phyloP scores from a whole-genome alignment of 2,113 vertebrate species.

The Cnemophilus loriae region DNA sequence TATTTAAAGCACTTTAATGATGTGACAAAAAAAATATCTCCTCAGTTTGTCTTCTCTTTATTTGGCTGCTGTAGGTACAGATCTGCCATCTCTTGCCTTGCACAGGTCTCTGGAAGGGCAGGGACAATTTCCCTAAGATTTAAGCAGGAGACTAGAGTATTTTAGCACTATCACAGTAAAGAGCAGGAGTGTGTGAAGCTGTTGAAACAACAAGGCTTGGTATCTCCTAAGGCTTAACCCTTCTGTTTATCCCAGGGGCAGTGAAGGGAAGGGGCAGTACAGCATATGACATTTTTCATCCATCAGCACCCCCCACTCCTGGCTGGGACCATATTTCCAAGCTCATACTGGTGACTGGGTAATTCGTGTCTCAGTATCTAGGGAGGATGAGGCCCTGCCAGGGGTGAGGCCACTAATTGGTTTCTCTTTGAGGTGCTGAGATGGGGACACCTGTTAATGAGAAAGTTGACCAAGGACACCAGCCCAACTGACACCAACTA shows the following conservation, averaged over 20 bases:
- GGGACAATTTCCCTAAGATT: background rate
- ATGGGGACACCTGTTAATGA: background rate
- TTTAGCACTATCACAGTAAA: background rate
- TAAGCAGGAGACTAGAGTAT: background rate
- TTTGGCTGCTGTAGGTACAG: background rate
- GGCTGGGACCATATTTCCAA: background rate
- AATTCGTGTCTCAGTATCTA: background rate
- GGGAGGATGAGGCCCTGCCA: background rate
- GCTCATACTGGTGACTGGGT: background rate
- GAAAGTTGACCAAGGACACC: background rate
- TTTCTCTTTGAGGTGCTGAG: background rate
- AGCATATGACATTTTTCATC: background rate
- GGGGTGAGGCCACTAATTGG: background rate
- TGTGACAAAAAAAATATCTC: background rate
- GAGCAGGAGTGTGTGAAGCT: background rate
- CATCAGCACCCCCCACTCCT: background rate
- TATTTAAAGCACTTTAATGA: background rate
- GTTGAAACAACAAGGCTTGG: background rate
- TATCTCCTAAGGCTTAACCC: background rate
- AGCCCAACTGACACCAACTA: background rate
- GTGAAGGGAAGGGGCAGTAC: background rate
- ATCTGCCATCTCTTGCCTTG: background rate
- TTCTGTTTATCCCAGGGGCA: background rate
- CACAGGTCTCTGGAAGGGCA: background rate
- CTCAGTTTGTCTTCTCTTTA: background rate